Evolutionary conservation across 2,888 invertebrate genomes (phyloP), one percentile per base, ranked within the genome.

Genomic region (Aproaerema taeniolella): DNA sequence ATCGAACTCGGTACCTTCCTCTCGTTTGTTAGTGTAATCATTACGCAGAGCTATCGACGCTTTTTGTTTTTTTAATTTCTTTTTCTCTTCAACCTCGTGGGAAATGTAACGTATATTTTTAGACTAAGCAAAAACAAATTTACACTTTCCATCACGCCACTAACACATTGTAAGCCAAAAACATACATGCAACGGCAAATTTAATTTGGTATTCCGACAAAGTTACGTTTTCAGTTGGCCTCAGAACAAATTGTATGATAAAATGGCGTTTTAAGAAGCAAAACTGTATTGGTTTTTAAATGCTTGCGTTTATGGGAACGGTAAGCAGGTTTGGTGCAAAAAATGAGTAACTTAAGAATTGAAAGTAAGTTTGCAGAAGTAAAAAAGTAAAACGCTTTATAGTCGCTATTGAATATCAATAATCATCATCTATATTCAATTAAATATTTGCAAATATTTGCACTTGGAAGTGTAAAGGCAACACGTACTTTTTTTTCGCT

Each of bases 51-150:
- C n/a, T n/a, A n/a, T n/a, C n/a, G n/a, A n/a, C n/a, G n/a, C n/a
- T n/a, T n/a, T n/a, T n/a, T n/a, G n/a, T n/a, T n/a, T 4, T 20
- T 20, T 20, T 4, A 20, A 28, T 28, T 10, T 28, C 3, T 28
- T 12, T 10, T 12, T 11, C 10, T 11, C 12, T 7, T 12, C 2
- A 10, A 6, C 2, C 12, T 14, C 30, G 30, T 30, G 30, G 14
- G 30, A 30, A 30, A 2, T 30, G 13, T 30, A 6, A 12, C 29
- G 14, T 14, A 13, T 30, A 30, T 30, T 30, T 30, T 30, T 30
- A 30, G 30, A 30, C 7, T 13, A 14, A 7, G 9, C 13, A 30
- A 17, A 17, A 16, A 31, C 31, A 31, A 31, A 31, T 6, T 31
- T 16, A 16, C n/a, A 4, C 17, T 31, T 31, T 16, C 31, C n/a